These are phyloP conservation scores for Jordanella pulchra DNA, from an alignment of 2,797 vertebrate genomes.

Conservation along the genomic window DNA sequence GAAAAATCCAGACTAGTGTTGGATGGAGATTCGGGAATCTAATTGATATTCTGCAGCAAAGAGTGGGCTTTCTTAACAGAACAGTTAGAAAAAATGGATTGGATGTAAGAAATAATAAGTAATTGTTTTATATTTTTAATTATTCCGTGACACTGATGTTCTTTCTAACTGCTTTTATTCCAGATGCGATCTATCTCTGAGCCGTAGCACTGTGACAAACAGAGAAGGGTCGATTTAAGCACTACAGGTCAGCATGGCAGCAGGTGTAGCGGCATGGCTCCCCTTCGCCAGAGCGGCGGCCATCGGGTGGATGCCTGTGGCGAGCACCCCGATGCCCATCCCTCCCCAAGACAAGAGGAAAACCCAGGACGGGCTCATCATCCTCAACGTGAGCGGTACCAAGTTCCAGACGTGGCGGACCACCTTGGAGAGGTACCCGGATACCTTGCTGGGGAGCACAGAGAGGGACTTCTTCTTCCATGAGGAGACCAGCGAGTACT, in stretches of 20 bases:
- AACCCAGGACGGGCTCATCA: conserved; percentile 88
- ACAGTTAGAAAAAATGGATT: conserved; percentile 28
- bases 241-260: conserved; percentile 86
- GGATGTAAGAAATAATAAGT: neutral
- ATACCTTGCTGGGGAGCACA: conserved; percentile 92
- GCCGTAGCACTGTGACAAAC: conserved; percentile 71
- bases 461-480: conserved; percentile 96
- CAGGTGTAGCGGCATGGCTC: conserved; percentile 94
- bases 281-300: conserved; percentile 94
- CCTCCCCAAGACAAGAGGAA: conserved; percentile 86
- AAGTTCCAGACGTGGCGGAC: conserved; percentile 95
- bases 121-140: neutral
- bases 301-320: conserved; percentile 98
- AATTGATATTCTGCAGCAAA: conserved; percentile 72
- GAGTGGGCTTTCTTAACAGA: conserved; percentile 54
- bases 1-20: conserved; percentile 22
- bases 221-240: conserved; percentile 61
- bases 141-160: conserved; percentile 29
- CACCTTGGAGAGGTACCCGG: conserved; percentile 92
- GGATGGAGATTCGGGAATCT: conserved; percentile 40
- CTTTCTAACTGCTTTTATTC: conserved; percentile 52
- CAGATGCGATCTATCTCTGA: conserved; percentile 73
- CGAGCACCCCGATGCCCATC: conserved; percentile 90
- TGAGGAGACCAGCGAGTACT: conserved; percentile 92
- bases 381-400: conserved; percentile 93